Conservation (phyloP, 2,888 invertebrate species). For the Podotricha telesiphe region DNA sequence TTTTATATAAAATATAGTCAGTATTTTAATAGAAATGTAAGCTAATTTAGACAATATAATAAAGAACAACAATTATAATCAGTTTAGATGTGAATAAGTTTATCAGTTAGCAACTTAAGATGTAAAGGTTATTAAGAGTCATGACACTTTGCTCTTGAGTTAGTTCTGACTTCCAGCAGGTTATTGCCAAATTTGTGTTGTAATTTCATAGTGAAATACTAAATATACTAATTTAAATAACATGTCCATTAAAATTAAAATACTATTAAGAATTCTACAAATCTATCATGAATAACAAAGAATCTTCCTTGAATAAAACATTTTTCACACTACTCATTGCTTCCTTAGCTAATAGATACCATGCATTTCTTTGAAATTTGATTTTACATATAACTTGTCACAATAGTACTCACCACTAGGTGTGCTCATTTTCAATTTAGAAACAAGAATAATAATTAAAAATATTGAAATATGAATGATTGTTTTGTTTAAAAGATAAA, state of each 20-base stretch:
- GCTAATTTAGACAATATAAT: not conserved
- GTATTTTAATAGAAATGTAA: not conserved
- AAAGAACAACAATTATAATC: not conserved
- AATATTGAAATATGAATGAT: too few relatives aligned
- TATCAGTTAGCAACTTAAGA: not conserved
- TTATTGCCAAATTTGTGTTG: not conserved
- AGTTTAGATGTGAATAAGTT: not conserved
- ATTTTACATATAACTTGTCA: not conserved
- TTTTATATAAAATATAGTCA: too few relatives aligned
- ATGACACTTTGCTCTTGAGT: slow-evolving; percentile 12
- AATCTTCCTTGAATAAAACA: slow-evolving; percentile 15
- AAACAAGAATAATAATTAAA: not conserved
- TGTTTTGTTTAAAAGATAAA: too few relatives aligned
- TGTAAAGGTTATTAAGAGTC: slow-evolving; percentile 6
- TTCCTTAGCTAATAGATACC: slow-evolving; percentile 6
- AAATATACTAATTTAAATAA: not conserved
- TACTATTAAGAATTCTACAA: too few relatives aligned
- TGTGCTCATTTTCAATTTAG: too few relatives aligned
- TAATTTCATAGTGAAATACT: not conserved
- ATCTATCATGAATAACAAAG: not conserved
- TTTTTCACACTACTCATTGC: slow-evolving; percentile 7
- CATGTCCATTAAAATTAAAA: too few relatives aligned
- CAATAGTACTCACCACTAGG: slow-evolving; percentile 11
- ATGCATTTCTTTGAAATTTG: slow-evolving; percentile 21
- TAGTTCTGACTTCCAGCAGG: not conserved